These are phyloP conservation scores for Automeris io DNA, from an alignment of 2,888 invertebrate genomes.

Conservation along the genomic window DNA sequence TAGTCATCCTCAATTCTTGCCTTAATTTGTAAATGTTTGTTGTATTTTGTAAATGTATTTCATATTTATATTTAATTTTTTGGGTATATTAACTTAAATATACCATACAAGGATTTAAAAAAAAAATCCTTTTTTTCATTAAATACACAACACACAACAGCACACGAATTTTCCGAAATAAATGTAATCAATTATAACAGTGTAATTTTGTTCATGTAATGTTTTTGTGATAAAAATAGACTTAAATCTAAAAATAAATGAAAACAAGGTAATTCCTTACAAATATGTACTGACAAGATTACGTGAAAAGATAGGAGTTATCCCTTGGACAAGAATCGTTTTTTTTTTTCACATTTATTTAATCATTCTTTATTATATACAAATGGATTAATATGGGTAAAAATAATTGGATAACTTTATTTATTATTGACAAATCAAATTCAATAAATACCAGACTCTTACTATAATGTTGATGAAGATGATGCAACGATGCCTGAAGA, in stretches of 20 bases:
- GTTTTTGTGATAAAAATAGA: too few relatives aligned
- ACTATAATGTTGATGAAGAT: slow-evolving; percentile 60
- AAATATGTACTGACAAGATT: slow-evolving; percentile 3
- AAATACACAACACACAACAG: not conserved
- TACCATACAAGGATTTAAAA: not conserved
- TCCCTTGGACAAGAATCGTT: slow-evolving; percentile 33
- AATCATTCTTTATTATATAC: slow-evolving; percentile 29
- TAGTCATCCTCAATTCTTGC: too few relatives aligned
- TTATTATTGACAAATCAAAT: slow-evolving; percentile 66
- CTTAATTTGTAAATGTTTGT: too few relatives aligned
- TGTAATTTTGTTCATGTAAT: too few relatives aligned
- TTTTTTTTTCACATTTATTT: slow-evolving; percentile 25
- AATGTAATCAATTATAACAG: not conserved
- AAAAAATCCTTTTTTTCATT: not conserved
- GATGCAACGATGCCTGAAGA: slow-evolving; percentile 22
- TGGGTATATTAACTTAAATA: not conserved
- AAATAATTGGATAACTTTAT: slow-evolving; percentile 45
- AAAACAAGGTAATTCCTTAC: too few relatives aligned
- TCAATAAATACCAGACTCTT: slow-evolving; percentile 71
- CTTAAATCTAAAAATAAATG: too few relatives aligned
- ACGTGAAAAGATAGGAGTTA: slow-evolving; percentile 27
- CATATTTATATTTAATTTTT: too few relatives aligned
- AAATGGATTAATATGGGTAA: slow-evolving; percentile 35
- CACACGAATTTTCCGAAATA: not conserved
- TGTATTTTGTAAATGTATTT: too few relatives aligned